Evolutionary conservation across 2,797 vertebrate genomes (phyloP).

Genomic region (Sebastes itinus): DNA sequence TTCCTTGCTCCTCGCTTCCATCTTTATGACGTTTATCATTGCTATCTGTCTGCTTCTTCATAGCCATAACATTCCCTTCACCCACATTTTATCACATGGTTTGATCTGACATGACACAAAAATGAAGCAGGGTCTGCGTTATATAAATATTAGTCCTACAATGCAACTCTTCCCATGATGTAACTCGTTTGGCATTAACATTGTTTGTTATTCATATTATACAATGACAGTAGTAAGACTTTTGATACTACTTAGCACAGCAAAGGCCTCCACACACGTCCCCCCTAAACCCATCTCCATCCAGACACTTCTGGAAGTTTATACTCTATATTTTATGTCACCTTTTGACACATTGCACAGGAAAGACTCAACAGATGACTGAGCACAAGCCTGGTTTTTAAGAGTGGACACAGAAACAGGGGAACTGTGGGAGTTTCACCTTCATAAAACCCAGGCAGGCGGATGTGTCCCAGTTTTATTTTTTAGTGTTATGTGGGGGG

Average conservation of each 20-base stretch:
- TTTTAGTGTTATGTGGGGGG: conserved; percentile 18
- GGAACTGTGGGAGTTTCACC: conserved; percentile 27
- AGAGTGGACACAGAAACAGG: conserved; percentile 17
- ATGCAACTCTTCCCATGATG: conserved; percentile 21
- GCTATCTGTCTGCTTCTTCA: conserved; percentile 39
- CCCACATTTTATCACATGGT: conserved; percentile 23
- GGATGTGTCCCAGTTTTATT: conserved; percentile 30
- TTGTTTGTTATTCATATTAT: conserved; percentile 14
- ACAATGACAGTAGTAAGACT: neutral
- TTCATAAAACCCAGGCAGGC: conserved; percentile 32
- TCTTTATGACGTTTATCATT: conserved; percentile 52
- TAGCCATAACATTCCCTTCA: conserved; percentile 53
- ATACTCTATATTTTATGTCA: conserved; percentile 27
- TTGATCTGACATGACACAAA: conserved; percentile 27
- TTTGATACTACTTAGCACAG: neutral
- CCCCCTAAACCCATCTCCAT: neutral
- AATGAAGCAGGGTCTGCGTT: conserved; percentile 8
- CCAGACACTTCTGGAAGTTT: conserved; percentile 27
- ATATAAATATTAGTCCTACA: conserved; percentile 24
- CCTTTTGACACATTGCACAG: conserved; percentile 35
- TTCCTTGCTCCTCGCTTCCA: neutral
- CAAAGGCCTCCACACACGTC: neutral
- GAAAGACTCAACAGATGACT: conserved; percentile 40
- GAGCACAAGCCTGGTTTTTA: conserved; percentile 28
- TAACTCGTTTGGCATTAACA: conserved; percentile 15